A percentile compares a stretch with the other conserved stretches of the same genome.
Conservation (phyloP, 2,797 vertebrate genomes). For the Xenentodon cancila region DNA sequence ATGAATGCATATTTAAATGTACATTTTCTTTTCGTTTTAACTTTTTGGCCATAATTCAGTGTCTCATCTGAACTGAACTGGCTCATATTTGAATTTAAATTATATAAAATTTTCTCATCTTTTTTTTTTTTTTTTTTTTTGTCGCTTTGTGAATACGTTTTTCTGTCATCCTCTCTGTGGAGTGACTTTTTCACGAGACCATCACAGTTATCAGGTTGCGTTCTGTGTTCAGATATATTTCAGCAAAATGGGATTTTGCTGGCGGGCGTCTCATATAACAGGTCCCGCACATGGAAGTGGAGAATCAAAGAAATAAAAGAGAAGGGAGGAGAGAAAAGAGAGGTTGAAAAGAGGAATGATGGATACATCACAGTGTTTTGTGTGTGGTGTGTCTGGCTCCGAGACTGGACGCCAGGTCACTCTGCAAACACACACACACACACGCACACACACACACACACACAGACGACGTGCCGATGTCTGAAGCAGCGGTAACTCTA, state of each 20-base stretch:
- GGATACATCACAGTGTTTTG: conserved; percentile 63
- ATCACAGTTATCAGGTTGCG: conserved; percentile 43
- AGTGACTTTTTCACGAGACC: conserved; percentile 39
- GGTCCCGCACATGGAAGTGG: conserved; percentile 52
- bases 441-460: conserved; percentile 24
- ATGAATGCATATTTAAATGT: no score
- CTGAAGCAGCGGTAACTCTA: conserved; percentile 66
- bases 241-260: conserved; percentile 46
- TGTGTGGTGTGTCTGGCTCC: conserved; percentile 63
- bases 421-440: conserved; percentile 46
- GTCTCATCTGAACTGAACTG: no score
- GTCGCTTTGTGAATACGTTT: neutral
- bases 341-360: conserved; percentile 67
- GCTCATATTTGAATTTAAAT: no score
- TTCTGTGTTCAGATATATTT: conserved; percentile 41
- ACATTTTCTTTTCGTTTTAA: no score
- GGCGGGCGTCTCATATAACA: conserved; percentile 49
- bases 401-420: conserved; percentile 71
- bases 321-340: conserved; percentile 57
- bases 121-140: neutral
- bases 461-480: conserved; percentile 53
- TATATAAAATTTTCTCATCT: neutral
- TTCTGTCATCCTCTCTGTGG: neutral
- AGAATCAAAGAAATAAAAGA: conserved; percentile 62
- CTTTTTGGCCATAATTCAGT: no score